These are phyloP conservation scores for Denticeps clupeoides DNA, from an alignment of 2,797 vertebrate genomes.

Conservation along the genomic window DNA sequence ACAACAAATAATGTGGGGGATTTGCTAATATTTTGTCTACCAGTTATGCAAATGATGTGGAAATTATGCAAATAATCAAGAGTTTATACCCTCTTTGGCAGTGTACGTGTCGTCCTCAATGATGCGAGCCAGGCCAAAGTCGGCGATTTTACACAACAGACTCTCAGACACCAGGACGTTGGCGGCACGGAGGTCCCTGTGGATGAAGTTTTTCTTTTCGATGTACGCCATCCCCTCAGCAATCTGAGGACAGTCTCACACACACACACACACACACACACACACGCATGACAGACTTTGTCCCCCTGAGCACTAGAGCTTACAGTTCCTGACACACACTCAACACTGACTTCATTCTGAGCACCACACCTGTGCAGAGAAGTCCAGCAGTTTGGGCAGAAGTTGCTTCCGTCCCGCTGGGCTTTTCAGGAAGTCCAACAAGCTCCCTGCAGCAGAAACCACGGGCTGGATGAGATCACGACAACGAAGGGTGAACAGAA, in stretches of 20 bases:
- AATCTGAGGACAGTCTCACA: constrained; percentile 69
- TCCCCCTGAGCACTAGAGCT: too few species aligned
- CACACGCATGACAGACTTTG: too few species aligned
- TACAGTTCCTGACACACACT: too few species aligned
- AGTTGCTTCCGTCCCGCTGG: constrained; percentile 59
- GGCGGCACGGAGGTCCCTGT: constrained; percentile 84
- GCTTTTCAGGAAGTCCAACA: constrained; percentile 89
- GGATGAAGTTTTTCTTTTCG: constrained; percentile 90
- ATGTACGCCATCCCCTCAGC: constrained; percentile 96
- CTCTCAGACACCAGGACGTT: constrained; percentile 88
- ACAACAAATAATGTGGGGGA: too few species aligned
- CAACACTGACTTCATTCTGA: too few species aligned
- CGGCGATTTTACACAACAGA: constrained; percentile 91
- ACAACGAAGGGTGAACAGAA: too few species aligned
- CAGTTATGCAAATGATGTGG: too few species aligned
- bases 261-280: constrained; percentile 14
- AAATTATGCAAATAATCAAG: too few species aligned
- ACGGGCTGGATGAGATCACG: too few species aligned
- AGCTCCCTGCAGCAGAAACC: constrained; percentile 69
- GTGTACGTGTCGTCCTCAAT: constrained; percentile 92
- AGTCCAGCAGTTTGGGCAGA: constrained; percentile 85
- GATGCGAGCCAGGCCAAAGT: constrained; percentile 85
- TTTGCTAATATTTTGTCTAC: too few species aligned
- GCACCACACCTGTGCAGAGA: constrained; percentile 96
- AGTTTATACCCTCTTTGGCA: constrained; percentile 78